A percentile compares a stretch with the other conserved stretches of the same genome.
Conservation (phyloP, 2,113 vertebrate species). For the Etheostoma cragini region DNA sequence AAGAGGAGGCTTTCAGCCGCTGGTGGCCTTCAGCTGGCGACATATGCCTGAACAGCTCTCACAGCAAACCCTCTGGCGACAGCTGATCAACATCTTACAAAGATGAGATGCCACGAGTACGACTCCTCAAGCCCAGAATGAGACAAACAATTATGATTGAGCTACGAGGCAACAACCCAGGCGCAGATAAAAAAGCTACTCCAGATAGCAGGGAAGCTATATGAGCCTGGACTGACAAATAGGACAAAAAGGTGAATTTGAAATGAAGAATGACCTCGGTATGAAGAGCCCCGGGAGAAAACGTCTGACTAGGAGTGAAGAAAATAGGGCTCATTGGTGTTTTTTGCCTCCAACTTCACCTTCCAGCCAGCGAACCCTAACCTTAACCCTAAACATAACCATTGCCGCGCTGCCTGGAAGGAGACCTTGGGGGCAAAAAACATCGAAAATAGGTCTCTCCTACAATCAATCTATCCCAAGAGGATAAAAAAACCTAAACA, state of each 20-base stretch:
- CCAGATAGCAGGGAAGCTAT: slow-evolving; percentile 9
- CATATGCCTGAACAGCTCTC: slow-evolving; percentile 25
- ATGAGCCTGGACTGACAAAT: slow-evolving; percentile 3
- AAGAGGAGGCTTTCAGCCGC: slow-evolving; percentile 10
- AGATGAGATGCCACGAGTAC: slow-evolving; percentile 33
- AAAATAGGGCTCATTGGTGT: not conserved
- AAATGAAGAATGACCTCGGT: slow-evolving; percentile 20
- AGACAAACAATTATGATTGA: slow-evolving; percentile 26
- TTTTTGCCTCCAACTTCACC: too few relatives aligned
- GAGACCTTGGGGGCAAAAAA: too few relatives aligned
- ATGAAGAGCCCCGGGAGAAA: not conserved
- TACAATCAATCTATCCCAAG: not conserved
- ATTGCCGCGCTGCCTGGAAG: too few relatives aligned
- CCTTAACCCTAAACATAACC: too few relatives aligned
- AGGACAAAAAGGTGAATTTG: slow-evolving; percentile 16
- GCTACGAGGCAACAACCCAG: not conserved
- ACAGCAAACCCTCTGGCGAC: slow-evolving; percentile 27
- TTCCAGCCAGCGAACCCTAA: too few relatives aligned
- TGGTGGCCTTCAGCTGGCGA: slow-evolving; percentile 7
- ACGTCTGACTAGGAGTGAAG: not conserved
- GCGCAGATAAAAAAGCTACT: not conserved
- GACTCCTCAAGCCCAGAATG: slow-evolving; percentile 23
- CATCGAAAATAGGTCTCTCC: not conserved
- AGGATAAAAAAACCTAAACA: not conserved
- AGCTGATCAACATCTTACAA: slow-evolving; percentile 36